Conservation (phyloP, 1,140 invertebrate genomes). For the Holcopasites calliopsidis region DNA sequence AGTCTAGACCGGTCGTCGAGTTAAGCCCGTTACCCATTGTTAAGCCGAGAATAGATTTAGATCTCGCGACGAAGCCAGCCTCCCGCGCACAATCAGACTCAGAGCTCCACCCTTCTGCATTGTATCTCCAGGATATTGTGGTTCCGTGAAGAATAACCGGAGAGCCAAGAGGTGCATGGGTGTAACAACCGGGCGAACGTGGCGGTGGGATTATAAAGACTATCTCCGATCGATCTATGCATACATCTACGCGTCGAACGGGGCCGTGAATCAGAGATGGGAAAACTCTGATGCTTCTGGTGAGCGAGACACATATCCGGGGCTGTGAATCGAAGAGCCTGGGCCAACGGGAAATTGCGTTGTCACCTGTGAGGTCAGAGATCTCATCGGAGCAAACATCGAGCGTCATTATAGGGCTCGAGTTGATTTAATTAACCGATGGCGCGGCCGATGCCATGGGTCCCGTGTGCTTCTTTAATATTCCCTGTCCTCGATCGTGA, state of each 20-base stretch:
- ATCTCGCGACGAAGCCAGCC: conserved; percentile 55
- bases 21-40: conserved; percentile 75
- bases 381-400: not conserved
- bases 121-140: no score
- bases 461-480: conserved; percentile 12
- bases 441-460: not conserved
- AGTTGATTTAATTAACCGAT: conserved; percentile 45
- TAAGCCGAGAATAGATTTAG: conserved; percentile 73
- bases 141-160: not conserved
- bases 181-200: no score
- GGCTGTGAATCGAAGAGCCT: not conserved
- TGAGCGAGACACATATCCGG: not conserved
- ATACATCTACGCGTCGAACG: not conserved
- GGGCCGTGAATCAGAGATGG: not conserved
- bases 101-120: not conserved
- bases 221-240: not conserved
- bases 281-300: not conserved
- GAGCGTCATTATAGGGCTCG: not conserved
- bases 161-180: not conserved
- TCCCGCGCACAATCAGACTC: conserved; percentile 3
- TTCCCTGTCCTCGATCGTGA: not conserved
- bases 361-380: conserved; percentile 25
- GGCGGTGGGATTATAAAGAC: not conserved
- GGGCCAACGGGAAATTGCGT: conserved; percentile 35
- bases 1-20: conserved; percentile 28